Evolutionary conservation across 2,797 vertebrate species (phyloP), one percentile per base, ranked within the genome.

Genomic region (Sebastes vulpes): DNA sequence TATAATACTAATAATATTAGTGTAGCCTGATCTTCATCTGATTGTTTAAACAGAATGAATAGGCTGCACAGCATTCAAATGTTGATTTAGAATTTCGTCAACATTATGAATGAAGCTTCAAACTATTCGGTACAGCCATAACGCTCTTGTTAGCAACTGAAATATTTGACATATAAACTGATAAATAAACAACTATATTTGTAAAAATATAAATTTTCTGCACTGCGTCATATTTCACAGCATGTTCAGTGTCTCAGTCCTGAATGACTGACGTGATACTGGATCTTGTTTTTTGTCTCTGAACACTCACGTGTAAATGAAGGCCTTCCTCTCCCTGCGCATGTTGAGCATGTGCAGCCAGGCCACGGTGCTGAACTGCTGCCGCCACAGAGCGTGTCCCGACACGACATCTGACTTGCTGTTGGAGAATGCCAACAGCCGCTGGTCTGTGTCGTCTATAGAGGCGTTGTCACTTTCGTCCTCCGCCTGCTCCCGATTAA

Each of bases 261-360:
- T 3, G 4, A 26, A n/a, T 3, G 9, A 48, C 5, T 9, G 69
- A 20, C 4, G 9, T 63, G 16, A 46, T 28, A 4, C 29, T 4
- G 21, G 3, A 52, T 14, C 32, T 28, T 21, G 1, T 12, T n/a
- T n/a, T 32, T 8, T 12, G 11, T 6, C 18, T 14, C 16, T 25
- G 7, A 2, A 18, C 11, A 92, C 97, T 97, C 68, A 99, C 98
- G 97, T 94, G 46, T 96, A 94, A 28, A 92, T 29, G 23, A 98
- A 94, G 21, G 88, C 92, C 93, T 97, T 98, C 73, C 89, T 91
- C 0, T 97, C 97, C 4, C 95, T 82, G 74, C 89, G 96, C 73
- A 98, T 96, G 81, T 97, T 97, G 74, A 98, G 86, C 89, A 98
- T 95, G 79, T 95, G 98, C 64, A 97, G 86, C 93, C 95, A 85